Evolutionary conservation across 1,140 invertebrate species (phyloP).

Genomic region (Penaeus japonicus): DNA sequence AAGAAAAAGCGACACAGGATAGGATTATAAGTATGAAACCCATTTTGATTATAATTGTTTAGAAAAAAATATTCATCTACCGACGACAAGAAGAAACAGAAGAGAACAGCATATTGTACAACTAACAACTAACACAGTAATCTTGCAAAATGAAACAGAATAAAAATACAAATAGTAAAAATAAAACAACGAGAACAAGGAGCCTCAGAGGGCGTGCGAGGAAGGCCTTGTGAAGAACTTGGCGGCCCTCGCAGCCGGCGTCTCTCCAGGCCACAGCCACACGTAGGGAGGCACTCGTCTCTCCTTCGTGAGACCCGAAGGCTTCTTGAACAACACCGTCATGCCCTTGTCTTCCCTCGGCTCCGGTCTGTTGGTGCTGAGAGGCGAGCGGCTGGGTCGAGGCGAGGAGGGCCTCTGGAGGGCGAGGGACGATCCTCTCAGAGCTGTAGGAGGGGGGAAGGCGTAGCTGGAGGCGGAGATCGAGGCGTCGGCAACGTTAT

Average conservation of each 20-base stretch:
- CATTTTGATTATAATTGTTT: too few species aligned
- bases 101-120: too few species aligned
- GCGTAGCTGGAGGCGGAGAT: too few species aligned
- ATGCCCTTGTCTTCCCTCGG: neutral
- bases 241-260: neutral
- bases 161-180: too few species aligned
- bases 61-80: too few species aligned
- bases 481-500: too few species aligned
- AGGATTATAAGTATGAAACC: too few species aligned
- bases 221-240: neutral
- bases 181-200: too few species aligned
- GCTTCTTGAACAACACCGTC: constrained; percentile 1
- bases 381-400: neutral
- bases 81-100: too few species aligned
- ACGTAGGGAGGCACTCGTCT: neutral
- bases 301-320: neutral
- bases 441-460: neutral
- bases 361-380: neutral
- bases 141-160: too few species aligned
- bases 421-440: neutral
- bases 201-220: neutral
- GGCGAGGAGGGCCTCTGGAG: neutral
- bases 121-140: too few species aligned
- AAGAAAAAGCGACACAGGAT: too few species aligned
- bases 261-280: constrained; percentile 11